These are phyloP conservation scores for Phlogophora meticulosa DNA, from an alignment of 2,888 invertebrate genomes.

Conservation along the genomic window DNA sequence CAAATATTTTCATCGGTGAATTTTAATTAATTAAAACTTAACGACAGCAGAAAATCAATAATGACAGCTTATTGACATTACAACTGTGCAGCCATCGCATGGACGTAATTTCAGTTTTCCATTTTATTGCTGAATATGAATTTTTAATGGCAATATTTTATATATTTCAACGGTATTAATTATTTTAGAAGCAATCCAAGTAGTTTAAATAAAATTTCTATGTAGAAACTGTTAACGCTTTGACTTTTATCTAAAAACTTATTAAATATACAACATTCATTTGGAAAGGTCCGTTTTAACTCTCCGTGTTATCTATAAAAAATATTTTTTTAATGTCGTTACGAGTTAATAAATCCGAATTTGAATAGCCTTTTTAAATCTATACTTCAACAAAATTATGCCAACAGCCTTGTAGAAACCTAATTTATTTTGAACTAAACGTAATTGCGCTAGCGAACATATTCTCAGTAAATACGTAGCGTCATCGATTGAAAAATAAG, in stretches of 20 bases:
- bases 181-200: background rate
- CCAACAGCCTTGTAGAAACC: conserved; percentile 6
- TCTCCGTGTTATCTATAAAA: background rate
- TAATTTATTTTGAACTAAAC: conserved; percentile 29
- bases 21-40: too few relatives aligned
- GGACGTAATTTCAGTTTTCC: too few relatives aligned
- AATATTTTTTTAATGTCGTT: background rate
- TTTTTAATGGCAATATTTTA: background rate
- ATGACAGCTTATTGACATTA: too few relatives aligned
- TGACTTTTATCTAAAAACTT: conserved; percentile 8
- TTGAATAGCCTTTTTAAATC: background rate
- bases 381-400: conserved; percentile 1
- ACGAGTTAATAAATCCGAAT: background rate
- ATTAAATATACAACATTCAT: background rate
- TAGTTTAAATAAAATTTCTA: background rate
- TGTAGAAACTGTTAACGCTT: background rate
- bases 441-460: conserved; percentile 17
- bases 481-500: conserved; percentile 13
- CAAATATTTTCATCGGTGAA: too few relatives aligned
- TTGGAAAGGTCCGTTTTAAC: background rate
- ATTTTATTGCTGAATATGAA: background rate
- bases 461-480: conserved; percentile 11
- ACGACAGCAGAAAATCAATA: too few relatives aligned
- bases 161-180: background rate
- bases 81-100: too few relatives aligned